phyloP scores from a whole-genome alignment of 2,888 invertebrate species.

The Trissolcus japonicus region DNA sequence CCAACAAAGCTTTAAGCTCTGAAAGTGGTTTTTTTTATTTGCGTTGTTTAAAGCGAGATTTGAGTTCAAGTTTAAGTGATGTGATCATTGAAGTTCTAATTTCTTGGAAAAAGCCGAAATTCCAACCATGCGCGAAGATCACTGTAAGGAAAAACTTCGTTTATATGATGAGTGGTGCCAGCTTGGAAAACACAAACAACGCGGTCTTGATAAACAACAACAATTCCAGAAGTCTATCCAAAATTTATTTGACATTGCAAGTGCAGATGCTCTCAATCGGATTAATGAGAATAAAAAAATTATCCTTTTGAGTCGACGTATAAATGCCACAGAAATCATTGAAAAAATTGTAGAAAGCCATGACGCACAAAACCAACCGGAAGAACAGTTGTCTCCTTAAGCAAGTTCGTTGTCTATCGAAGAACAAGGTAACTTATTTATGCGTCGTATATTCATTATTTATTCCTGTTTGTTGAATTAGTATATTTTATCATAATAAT shows the following conservation, averaged over 20 bases:
- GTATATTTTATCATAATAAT: neutral
- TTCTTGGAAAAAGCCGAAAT: conserved; percentile 52
- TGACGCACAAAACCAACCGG: neutral
- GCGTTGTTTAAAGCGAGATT: conserved; percentile 44
- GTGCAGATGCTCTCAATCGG: conserved; percentile 38
- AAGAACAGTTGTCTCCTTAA: conserved; percentile 6
- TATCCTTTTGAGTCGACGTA: too few species aligned
- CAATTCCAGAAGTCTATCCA: conserved; percentile 41
- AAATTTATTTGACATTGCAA: conserved; percentile 56
- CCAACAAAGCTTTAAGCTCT: conserved; percentile 57
- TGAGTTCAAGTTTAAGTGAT: conserved; percentile 49
- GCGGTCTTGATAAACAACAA: conserved; percentile 41
- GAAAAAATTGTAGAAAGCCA: conserved; percentile 4
- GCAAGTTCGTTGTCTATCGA: conserved; percentile 2
- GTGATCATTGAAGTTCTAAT: conserved; percentile 52
- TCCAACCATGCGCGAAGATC: conserved; percentile 36
- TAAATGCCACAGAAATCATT: too few species aligned
- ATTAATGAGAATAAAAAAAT: conserved; percentile 32
- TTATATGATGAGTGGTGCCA: conserved; percentile 65
- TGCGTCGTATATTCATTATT: neutral
- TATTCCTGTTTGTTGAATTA: conserved; percentile 9
- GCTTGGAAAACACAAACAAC: conserved; percentile 32
- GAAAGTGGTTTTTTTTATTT: conserved; percentile 57
- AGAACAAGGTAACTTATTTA: conserved; percentile 20
- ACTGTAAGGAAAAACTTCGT: conserved; percentile 58